These are phyloP conservation scores for Anneissia japonica DNA, from an alignment of 35 echinoderm and acorn worm species.

Conservation along the genomic window DNA sequence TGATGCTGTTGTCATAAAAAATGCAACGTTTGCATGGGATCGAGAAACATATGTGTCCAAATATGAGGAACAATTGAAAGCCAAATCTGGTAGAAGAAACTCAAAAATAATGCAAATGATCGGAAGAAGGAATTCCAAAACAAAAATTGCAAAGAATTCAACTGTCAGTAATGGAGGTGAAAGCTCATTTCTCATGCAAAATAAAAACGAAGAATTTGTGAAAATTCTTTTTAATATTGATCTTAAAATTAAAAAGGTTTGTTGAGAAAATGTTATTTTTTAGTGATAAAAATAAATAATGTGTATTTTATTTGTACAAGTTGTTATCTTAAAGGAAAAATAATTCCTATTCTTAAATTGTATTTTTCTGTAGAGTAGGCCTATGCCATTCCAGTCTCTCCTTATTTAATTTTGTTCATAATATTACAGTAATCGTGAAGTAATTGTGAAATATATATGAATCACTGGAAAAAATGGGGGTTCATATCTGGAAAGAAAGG, in stretches of 20 bases:
- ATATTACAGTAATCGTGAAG: too few relatives aligned
- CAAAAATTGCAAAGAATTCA: neutral
- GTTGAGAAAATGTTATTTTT: neutral
- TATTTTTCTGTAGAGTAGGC: too few relatives aligned
- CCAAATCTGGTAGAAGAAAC: neutral
- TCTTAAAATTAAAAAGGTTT: neutral
- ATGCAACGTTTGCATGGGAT: constrained; percentile 20
- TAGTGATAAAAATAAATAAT: too few relatives aligned
- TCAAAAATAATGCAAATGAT: neutral
- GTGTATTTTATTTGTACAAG: neutral
- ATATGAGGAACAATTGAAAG: neutral
- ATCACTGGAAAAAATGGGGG: too few relatives aligned
- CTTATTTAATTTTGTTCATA: too few relatives aligned
- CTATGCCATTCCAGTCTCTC: too few relatives aligned
- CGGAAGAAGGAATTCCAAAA: neutral
- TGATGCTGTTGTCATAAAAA: constrained; percentile 1
- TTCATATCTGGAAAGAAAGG: too few relatives aligned
- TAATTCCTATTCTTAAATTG: too few relatives aligned
- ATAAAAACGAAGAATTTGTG: neutral
- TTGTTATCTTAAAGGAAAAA: too few relatives aligned
- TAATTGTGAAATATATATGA: too few relatives aligned
- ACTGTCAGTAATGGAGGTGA: neutral
- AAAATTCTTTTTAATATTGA: neutral
- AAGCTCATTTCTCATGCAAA: neutral
- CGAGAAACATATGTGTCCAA: neutral